Base-by-base conservation (phyloP, 1,140 invertebrate species). In the Formica exsecta region DNA sequence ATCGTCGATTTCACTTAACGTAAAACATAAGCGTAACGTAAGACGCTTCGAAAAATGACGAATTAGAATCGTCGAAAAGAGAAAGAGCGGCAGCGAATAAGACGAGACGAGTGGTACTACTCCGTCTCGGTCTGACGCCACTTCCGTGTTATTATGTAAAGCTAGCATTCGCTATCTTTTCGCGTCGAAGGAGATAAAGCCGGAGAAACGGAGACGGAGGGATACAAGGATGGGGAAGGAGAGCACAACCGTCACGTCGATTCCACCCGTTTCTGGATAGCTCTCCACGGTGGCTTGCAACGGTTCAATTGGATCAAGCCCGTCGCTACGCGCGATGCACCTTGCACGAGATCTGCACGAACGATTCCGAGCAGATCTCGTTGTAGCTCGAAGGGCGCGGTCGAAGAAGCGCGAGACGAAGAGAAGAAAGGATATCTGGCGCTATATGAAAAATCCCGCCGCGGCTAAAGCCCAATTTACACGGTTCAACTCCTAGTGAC, bases 131-230 rank as follows among this genome's bases (percentile, higher is more conserved):
- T 83, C 68, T 36, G 38, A 83, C 68, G 68, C 79, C 54, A 61
- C 79, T 83, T 83, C 79, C 79, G 79, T 57, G 79, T 83, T 83
- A 83, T 83, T 83, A 83, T 83, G 79, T 83, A 83, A 73, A 83
- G 68, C 68, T 70, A 77, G 76, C 51, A 70, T 83, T 83, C 54
- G 54, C 79, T 73, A 83, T 83, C 68, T 74, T 73, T 83, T 83
- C 44, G 73, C 84, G 51, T 68, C 44, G 64, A 70, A 57, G 19
- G 22, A 83, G 66, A 85, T 54, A 86, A 48, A 86, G 54, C 19
- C 16, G 54, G 6, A 13, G 36, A 38, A 25, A 65, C 61, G 44
- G 44, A 51, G n/a, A 64, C 4, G 11, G 25, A 62, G 16, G 22
- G 36, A 51, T 7, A 62, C 22, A 36, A 38, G 51, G 44, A 25